Evolutionary conservation across 2,797 vertebrate genomes (phyloP).

Genomic region (Centroberyx gerrardi): DNA sequence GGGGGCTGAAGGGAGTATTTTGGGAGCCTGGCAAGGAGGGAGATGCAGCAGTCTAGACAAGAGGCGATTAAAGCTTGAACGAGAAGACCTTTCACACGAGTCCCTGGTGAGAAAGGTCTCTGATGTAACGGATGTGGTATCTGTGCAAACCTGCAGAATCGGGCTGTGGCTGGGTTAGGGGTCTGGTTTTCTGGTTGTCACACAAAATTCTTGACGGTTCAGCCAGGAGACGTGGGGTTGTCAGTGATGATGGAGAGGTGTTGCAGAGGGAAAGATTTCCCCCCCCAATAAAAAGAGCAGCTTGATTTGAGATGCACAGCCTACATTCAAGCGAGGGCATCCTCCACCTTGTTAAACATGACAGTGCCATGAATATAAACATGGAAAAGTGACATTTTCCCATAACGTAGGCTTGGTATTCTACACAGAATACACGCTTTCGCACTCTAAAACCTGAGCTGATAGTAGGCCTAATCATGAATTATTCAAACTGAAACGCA

Average conservation of each 20-base stretch:
- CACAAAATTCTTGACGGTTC: background rate
- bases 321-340: background rate
- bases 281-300: background rate
- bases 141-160: background rate
- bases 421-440: slow-evolving; percentile 6
- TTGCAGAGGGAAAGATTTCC: background rate
- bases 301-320: background rate
- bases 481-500: slow-evolving; percentile 59
- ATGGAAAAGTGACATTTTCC: background rate
- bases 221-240: background rate
- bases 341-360: background rate
- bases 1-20: background rate
- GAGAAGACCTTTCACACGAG: background rate
- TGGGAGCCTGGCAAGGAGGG: background rate
- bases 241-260: background rate
- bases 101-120: too few species aligned
- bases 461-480: slow-evolving; percentile 46
- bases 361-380: slow-evolving; percentile 13
- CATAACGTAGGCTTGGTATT: background rate
- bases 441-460: slow-evolving; percentile 16
- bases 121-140: too few species aligned
- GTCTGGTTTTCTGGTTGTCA: background rate
- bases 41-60: background rate
- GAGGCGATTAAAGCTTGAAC: background rate
- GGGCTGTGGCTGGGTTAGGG: background rate